phyloP scores from a whole-genome alignment of 2,888 invertebrate species.

The Acanthopleura granulata region DNA sequence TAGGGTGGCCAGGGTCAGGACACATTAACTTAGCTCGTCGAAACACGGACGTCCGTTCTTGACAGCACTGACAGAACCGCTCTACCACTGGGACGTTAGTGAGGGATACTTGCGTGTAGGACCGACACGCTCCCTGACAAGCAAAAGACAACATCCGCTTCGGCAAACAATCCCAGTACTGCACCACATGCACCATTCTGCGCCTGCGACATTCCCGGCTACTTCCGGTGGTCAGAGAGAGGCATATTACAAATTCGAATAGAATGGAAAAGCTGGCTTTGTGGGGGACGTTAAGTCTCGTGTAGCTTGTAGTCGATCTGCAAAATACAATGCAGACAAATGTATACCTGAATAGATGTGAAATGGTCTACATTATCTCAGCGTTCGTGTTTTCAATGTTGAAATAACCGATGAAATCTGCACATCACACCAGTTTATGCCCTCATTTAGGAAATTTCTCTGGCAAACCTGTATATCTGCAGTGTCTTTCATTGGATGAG shows the following conservation, averaged over 20 bases:
- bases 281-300: background rate
- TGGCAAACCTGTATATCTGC: too few species aligned
- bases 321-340: too few species aligned
- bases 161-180: constrained; percentile 91
- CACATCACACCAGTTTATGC: too few species aligned
- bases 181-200: constrained; percentile 90
- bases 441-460: too few species aligned
- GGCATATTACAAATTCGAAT: background rate
- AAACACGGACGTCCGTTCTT: constrained; percentile 92
- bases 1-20: constrained; percentile 88
- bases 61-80: constrained; percentile 94
- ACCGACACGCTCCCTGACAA: constrained; percentile 90
- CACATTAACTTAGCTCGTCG: constrained; percentile 90
- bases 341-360: too few species aligned
- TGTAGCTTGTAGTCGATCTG: background rate
- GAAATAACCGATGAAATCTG: too few species aligned
- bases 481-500: too few species aligned
- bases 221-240: background rate
- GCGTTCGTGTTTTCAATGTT: too few species aligned
- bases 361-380: too few species aligned
- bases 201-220: constrained; percentile 89
- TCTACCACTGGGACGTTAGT: constrained; percentile 98
- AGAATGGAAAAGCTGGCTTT: background rate
- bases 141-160: constrained; percentile 95
- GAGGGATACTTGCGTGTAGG: constrained; percentile 89